Base-by-base conservation (phyloP, 1,140 invertebrate genomes). In the Ooceraea biroi region DNA sequence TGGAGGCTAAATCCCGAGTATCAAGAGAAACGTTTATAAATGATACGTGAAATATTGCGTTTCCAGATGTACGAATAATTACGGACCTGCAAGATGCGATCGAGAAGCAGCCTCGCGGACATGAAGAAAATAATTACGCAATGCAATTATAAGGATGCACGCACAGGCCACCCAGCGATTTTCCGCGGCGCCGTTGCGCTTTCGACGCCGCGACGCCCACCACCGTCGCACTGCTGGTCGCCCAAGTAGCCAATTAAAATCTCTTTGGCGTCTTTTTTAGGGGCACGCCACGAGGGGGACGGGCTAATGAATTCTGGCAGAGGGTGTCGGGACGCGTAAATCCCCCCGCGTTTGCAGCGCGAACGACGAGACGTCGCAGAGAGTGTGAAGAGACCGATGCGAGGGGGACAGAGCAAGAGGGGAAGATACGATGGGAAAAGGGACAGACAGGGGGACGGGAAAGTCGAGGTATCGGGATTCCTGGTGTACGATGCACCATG, bases 201-300 rank as follows among this genome's bases (percentile, higher is more conserved):
- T 46, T 41, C 61, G 10, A 44, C 71, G 65, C 19, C 77, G 65
- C 73, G 82, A 74, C 76, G 74, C 57, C 36, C 50, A 46, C 27
- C 46, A n/a, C n/a, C n/a, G n/a, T n/a, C n/a, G n/a, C n/a, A n/a
- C n/a, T n/a, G 52, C 41, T 41, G 78, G 50, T 80, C 84, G 80
- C 58, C 74, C 66, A 84, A 89, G 87, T 72, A 84, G 84, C 87
- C 88, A 89, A 89, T 89, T 89, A 89, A 89, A 89, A 89, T 89
- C 88, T 89, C 85, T 89, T 86, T 86, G 87, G 84, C 83, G 60
- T 84, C 88, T 84, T 88, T 89, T 89, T 88, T 76, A 86, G 82
- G 41, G 63, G 61, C 25, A 60, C 69, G 66, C 25, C 65, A 30
- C 17, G 30, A 61, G 66, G 65, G 66, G 76, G 58, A 44, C 58